Percentiles rank a stretch among this genome's conserved stretches.
phyloP scores from a whole-genome alignment of 2,888 invertebrate genomes.

The Plebejus anna region DNA sequence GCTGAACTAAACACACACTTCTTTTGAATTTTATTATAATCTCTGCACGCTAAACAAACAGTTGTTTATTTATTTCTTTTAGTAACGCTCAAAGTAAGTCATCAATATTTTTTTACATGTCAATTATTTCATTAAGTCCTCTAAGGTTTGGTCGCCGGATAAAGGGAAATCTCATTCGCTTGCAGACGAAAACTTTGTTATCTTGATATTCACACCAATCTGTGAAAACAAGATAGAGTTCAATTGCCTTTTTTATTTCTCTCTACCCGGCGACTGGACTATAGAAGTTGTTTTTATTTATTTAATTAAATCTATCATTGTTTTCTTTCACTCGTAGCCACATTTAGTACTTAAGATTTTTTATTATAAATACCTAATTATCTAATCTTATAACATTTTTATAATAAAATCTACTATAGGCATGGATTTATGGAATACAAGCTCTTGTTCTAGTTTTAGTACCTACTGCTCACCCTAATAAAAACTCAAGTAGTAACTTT shows the following conservation, averaged over 20 bases:
- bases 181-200: background rate
- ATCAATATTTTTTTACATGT: background rate
- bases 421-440: background rate
- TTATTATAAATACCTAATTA: background rate
- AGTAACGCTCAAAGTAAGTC: too few species aligned
- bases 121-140: background rate
- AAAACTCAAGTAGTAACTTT: background rate
- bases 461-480: background rate
- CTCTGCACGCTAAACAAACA: background rate
- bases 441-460: background rate
- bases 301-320: background rate
- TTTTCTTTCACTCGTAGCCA: background rate
- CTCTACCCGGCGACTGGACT: background rate
- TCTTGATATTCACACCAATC: background rate
- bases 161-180: background rate
- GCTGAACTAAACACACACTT: background rate
- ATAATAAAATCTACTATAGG: background rate
- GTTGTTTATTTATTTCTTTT: background rate
- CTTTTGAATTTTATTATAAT: background rate
- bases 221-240: background rate
- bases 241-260: background rate
- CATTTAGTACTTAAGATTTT: conserved; percentile 11
- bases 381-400: conserved; percentile 1
- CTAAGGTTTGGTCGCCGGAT: background rate
- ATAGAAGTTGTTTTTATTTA: background rate